Evolutionary conservation across 2,888 invertebrate genomes (phyloP).

Genomic region (Ferrisia virgata): DNA sequence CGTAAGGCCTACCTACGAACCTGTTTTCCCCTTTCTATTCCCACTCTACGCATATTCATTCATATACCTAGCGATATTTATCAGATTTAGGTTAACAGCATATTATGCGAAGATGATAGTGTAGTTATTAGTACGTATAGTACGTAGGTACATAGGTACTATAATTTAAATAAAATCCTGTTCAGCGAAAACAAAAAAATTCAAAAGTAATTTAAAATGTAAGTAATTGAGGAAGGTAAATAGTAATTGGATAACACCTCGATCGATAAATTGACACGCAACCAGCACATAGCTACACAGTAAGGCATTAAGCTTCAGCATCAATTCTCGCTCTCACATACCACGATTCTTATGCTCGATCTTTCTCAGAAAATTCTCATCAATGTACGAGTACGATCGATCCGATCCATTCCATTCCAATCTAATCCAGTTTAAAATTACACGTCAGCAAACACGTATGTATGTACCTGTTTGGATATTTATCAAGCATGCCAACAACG

Average conservation of each 20-base stretch:
- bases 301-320: neutral
- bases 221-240: neutral
- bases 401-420: too few species aligned
- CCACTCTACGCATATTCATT: too few species aligned
- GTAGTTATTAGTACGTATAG: too few species aligned
- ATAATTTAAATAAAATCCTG: neutral
- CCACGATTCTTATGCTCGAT: neutral
- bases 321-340: neutral
- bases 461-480: neutral
- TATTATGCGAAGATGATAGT: neutral
- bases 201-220: neutral
- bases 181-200: neutral
- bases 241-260: neutral
- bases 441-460: neutral
- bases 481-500: neutral
- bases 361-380: neutral
- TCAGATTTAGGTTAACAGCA: neutral
- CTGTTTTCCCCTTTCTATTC: neutral
- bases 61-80: slow-evolving; percentile 1
- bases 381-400: neutral
- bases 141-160: too few species aligned
- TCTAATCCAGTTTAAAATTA: neutral
- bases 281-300: neutral
- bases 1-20: neutral
- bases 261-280: neutral